These are phyloP conservation scores for Triplophysa dalaica DNA, from an alignment of 2,113 vertebrate species.

Conservation along the genomic window DNA sequence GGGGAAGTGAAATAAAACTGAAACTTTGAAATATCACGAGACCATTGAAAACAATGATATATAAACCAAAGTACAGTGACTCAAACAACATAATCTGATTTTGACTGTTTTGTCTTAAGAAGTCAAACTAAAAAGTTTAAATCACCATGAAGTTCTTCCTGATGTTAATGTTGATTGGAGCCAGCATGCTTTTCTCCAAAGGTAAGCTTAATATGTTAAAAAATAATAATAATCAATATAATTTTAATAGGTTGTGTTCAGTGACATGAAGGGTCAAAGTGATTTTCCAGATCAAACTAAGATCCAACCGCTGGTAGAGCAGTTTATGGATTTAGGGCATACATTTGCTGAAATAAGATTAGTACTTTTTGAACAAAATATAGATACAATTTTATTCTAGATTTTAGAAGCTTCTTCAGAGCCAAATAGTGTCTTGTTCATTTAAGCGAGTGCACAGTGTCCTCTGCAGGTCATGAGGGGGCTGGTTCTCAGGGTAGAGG, in stretches of 20 bases:
- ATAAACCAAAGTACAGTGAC: neutral
- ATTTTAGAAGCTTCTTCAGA: too few species aligned
- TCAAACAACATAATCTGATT: neutral
- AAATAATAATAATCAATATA: neutral
- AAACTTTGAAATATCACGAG: slow-evolving; percentile 54
- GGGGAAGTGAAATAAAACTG: slow-evolving; percentile 38
- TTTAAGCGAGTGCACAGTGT: too few species aligned
- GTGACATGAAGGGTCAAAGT: too few species aligned
- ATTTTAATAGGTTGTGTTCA: neutral
- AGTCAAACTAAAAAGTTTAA: neutral
- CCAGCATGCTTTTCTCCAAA: slow-evolving; percentile 12
- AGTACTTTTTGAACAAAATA: too few species aligned
- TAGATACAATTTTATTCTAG: too few species aligned
- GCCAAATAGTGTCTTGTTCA: too few species aligned
- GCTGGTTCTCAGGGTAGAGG: too few species aligned
- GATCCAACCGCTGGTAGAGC: too few species aligned
- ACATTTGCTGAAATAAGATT: too few species aligned
- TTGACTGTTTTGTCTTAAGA: neutral
- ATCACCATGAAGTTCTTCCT: slow-evolving; percentile 47
- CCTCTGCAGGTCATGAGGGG: too few species aligned
- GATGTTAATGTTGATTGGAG: slow-evolving; percentile 28
- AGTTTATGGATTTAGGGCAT: too few species aligned
- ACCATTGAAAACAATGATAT: slow-evolving; percentile 34
- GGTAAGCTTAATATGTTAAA: slow-evolving; percentile 57
- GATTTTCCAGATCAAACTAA: too few species aligned